Base-by-base conservation (phyloP, 2,888 invertebrate genomes). In the Microplitis deprimator region DNA sequence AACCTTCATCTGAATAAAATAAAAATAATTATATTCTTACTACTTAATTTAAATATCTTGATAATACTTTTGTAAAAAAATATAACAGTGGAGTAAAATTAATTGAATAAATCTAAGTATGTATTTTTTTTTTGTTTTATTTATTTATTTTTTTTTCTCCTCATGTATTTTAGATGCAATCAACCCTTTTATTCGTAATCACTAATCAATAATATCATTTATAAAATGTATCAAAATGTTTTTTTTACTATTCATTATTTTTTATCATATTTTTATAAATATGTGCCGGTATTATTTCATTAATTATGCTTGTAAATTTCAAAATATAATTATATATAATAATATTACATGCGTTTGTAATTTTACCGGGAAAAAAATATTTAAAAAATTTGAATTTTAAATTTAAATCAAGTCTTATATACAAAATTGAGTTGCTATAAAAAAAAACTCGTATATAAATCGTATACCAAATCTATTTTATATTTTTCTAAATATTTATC, bases 141-240 rank as follows among this genome's bases (percentile, higher is more conserved):
- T 81, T 81, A 77, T 80, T 80, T 81, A 70, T 81, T 81, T 77
- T 80, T 82, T 80, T 79, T 73, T 77, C 77, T 79, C 64, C 77
- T 75, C 60, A 79, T 77, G 73, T 79, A 78, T 79, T 75, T 76
- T 76, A 80, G 77, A 81, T 79, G 80, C 79, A 79, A 79, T 81
- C 79, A 81, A 82, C 76, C 79, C 78, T 82, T 81, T 77, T 84
- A 82, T 85, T 87, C 82, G 84, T 50, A 50, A 50, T 50, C 13
- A 50, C 13, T 50, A 50, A 50, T 50, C 50, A 50, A 50, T 50
- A 50, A 13, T 50, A 50, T 13, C 50, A 85, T 84, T 83, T 84
- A 88, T 89, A 89, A 89, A 89, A 88, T 84, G 86, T 89, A 89
- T 88, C 88, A 89, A 89, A 89, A 88, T 80, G 5, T 17, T 81